Evolutionary conservation across 2,888 invertebrate species (phyloP).

Genomic region (Platycheirus albimanus): DNA sequence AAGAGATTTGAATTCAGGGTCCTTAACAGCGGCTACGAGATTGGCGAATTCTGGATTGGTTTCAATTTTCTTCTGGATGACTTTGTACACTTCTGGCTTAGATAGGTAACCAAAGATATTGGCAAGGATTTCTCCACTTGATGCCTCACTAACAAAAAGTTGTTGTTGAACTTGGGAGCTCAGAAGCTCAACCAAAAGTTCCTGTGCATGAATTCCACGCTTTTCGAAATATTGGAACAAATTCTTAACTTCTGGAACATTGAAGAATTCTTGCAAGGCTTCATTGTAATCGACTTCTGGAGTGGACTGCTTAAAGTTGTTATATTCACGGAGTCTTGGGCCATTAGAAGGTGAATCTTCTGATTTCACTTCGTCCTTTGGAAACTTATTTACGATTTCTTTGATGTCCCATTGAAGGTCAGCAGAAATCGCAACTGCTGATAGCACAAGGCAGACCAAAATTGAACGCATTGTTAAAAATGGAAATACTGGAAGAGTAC

Average conservation of each 20-base stretch:
- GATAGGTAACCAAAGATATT: background rate
- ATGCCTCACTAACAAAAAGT: background rate
- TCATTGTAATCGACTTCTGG: background rate
- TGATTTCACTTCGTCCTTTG: background rate
- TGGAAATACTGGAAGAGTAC: background rate
- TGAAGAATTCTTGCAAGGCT: background rate
- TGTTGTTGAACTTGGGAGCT: background rate
- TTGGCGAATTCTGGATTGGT: background rate
- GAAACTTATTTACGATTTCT: background rate
- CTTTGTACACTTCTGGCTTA: background rate
- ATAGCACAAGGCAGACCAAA: background rate
- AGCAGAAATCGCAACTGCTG: background rate
- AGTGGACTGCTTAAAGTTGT: background rate
- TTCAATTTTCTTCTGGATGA: background rate
- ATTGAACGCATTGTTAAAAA: background rate
- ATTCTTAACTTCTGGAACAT: constrained; percentile 1
- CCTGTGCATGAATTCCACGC: background rate
- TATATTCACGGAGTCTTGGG: background rate
- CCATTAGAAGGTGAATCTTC: background rate
- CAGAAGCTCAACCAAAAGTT: background rate
- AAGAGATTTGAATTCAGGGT: background rate
- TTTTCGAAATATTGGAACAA: background rate
- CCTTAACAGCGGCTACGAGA: background rate
- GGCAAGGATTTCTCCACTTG: background rate
- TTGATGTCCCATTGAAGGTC: background rate